phyloP scores from a whole-genome alignment of 2,797 vertebrate genomes.

The Hirundo rustica region DNA sequence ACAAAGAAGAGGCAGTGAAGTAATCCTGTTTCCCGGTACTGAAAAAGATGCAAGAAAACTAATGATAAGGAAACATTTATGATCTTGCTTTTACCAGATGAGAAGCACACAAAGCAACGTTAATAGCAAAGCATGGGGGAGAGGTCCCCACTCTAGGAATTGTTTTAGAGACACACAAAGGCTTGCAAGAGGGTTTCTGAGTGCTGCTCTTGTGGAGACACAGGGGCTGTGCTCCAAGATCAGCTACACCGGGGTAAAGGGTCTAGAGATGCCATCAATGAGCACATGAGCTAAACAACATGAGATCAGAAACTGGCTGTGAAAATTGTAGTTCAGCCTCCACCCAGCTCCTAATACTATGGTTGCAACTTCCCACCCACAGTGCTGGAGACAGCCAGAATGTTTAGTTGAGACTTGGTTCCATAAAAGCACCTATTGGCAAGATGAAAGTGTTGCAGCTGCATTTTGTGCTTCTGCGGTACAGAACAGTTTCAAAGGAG shows the following conservation, averaged over 20 bases:
- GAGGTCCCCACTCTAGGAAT: background rate
- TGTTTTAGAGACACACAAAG: background rate
- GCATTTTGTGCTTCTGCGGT: background rate
- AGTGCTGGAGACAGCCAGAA: constrained; percentile 21
- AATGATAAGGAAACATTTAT: background rate
- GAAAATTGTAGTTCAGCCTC: constrained; percentile 21
- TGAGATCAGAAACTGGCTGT: constrained; percentile 59
- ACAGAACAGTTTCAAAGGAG: background rate
- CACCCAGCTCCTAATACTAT: constrained; percentile 31
- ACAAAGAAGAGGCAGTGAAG: background rate
- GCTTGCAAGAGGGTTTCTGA: background rate
- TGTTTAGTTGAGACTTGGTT: background rate
- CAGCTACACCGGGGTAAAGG: background rate
- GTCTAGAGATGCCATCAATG: background rate
- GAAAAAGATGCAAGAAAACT: background rate
- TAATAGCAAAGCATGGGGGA: background rate
- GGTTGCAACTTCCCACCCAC: constrained; percentile 55
- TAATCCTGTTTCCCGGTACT: background rate
- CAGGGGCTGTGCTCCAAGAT: background rate
- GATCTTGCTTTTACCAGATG: background rate
- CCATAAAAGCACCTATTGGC: background rate
- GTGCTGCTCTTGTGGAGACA: background rate
- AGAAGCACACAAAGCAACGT: background rate
- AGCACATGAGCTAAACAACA: constrained; percentile 20
- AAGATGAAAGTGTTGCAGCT: background rate